Evolutionary conservation across 2,888 invertebrate genomes (phyloP), one percentile per base, ranked within the genome.

Genomic region (Agonopterix subpropinquella): DNA sequence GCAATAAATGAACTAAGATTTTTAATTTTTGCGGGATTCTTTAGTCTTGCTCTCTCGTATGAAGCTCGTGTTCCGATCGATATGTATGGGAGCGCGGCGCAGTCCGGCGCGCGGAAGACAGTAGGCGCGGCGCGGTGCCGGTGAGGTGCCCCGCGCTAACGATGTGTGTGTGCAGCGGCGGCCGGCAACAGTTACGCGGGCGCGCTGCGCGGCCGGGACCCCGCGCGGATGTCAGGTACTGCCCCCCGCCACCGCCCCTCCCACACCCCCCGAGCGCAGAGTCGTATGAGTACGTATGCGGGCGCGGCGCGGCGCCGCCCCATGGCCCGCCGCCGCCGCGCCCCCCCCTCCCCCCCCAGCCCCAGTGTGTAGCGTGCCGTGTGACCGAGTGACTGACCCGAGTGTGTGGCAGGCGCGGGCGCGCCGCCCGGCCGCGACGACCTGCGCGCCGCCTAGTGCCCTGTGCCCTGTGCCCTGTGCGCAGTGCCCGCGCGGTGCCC

Each of bases 141-240:
- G n/a, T n/a, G n/a, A n/a, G 5, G 28, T 28, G 28, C 55, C 62
- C 57, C 61, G 59, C 62, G 53, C 53, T 45, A 53, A 53, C 47
- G 39, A 37, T 48, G 44, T 56, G 48, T 57, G 52, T 57, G 62
- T 65, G 69, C 73, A 71, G 73, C 75, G 76, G 64, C 73, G 67
- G 76, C 77, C 48, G 48, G 43, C 43, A 80, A 80, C 84, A 92
- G 95, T 91, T 96, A 96, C 93, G 96, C 96, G 86, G 94, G 95
- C 89, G 95, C 95, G 87, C 92, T 96, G 89, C 94, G 95, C 89
- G 96, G 96, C 85, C 92, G 93, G 61, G 92, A 93, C 86, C 91
- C 92, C 86, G 92, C 92, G 90, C 89, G 90, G 90, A 93, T 96
- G 93, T 93, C 96, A 95, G 96, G 96, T 96, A 93, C 92, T 89